phyloP scores from a whole-genome alignment of 2,113 vertebrate genomes.

The Panthera leo region DNA sequence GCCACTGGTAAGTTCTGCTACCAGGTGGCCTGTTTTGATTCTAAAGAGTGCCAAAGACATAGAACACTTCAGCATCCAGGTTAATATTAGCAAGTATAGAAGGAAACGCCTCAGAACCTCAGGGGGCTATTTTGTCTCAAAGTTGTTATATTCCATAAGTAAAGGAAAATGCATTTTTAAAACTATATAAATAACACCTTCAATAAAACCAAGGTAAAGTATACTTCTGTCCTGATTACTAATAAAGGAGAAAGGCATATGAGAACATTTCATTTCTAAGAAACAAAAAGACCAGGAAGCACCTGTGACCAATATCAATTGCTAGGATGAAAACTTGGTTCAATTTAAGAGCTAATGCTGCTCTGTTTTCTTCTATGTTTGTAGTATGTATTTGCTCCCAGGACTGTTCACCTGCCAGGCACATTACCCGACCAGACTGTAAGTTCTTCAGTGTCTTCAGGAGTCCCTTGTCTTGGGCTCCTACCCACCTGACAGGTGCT shows the following conservation, averaged over 20 bases:
- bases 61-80: background rate
- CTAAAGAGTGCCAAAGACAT: background rate
- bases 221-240: background rate
- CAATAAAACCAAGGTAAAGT: background rate
- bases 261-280: background rate
- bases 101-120: background rate
- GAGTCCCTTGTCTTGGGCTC: background rate
- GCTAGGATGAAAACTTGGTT: background rate
- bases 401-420: background rate
- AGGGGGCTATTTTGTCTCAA: background rate
- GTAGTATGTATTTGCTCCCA: background rate
- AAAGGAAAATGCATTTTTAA: background rate
- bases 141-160: background rate
- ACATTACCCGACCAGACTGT: background rate
- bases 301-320: background rate
- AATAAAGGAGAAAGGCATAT: background rate
- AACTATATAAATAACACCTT: conserved; percentile 9
- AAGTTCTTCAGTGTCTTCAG: background rate
- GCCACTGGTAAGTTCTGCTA: background rate
- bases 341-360: background rate
- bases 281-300: background rate
- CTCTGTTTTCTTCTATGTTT: background rate
- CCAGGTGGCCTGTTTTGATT: background rate
- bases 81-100: background rate
- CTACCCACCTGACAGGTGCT: background rate